These are phyloP conservation scores for Chiloscyllium plagiosum DNA, from an alignment of 2,113 vertebrate genomes.

Conservation along the genomic window DNA sequence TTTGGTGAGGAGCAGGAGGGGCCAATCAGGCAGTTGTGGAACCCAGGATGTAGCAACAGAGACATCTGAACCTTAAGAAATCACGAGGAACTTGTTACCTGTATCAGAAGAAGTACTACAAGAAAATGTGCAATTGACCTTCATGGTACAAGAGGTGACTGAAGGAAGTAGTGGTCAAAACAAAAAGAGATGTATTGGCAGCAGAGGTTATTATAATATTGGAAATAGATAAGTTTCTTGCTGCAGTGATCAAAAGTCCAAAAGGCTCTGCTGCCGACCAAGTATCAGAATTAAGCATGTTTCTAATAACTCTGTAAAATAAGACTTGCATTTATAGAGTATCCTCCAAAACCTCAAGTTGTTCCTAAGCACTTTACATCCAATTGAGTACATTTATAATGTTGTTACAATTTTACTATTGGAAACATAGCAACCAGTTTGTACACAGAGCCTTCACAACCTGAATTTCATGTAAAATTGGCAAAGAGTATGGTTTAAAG, in stretches of 20 bases:
- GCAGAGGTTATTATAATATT: background rate
- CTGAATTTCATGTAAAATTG: background rate
- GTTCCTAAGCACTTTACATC: background rate
- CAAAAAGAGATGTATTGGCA: background rate
- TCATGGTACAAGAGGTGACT: background rate
- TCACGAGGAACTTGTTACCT: no score
- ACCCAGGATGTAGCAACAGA: no score
- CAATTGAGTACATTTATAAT: background rate
- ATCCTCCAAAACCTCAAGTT: background rate
- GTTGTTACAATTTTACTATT: background rate
- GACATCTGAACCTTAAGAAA: no score
- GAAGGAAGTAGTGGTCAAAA: background rate
- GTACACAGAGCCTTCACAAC: background rate
- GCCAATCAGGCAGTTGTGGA: no score
- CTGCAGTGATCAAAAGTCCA: background rate
- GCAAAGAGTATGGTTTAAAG: background rate
- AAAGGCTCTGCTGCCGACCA: background rate
- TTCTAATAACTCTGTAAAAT: background rate
- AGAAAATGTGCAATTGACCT: background rate
- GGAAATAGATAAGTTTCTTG: background rate
- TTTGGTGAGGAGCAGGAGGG: no score
- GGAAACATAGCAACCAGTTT: no score
- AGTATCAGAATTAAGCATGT: background rate
- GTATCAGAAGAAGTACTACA: no score
- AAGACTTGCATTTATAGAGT: background rate